Conservation (phyloP, 2,113 vertebrate genomes). For the Naja naja region DNA sequence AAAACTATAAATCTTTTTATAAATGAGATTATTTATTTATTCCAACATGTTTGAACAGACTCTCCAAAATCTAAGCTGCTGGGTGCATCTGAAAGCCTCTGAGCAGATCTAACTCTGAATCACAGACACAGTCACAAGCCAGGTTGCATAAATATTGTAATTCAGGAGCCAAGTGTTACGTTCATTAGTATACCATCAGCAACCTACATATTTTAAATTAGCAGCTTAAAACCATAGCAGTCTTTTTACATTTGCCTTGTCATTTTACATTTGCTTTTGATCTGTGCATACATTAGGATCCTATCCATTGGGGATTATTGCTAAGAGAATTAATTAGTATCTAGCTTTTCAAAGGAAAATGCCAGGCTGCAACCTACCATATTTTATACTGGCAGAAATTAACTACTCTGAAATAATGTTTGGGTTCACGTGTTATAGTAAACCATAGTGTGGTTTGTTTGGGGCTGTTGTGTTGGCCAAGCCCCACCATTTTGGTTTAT, state of each 20-base stretch:
- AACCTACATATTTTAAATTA: not conserved
- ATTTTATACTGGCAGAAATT: not conserved
- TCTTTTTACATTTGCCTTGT: not conserved
- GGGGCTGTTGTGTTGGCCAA: not conserved
- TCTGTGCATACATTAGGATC: not conserved
- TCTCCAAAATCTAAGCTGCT: not conserved
- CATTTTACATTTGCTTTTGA: not conserved
- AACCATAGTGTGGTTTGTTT: not conserved
- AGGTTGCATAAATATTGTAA: not conserved
- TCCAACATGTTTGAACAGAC: not conserved
- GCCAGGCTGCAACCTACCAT: not conserved
- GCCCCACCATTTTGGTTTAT: not conserved
- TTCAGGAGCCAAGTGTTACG: not conserved
- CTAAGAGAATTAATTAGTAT: not conserved
- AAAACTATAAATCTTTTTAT: not conserved
- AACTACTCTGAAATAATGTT: not conserved
- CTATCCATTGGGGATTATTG: not conserved
- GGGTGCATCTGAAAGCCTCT: not conserved
- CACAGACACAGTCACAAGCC: not conserved
- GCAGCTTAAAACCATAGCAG: not conserved
- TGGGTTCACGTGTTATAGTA: not conserved
- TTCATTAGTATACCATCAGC: constrained; percentile 7
- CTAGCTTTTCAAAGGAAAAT: not conserved
- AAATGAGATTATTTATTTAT: not conserved
- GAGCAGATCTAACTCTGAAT: not conserved